Base-by-base conservation (phyloP, 2,797 vertebrate species). In the Pseudotriccus pelzelni region DNA sequence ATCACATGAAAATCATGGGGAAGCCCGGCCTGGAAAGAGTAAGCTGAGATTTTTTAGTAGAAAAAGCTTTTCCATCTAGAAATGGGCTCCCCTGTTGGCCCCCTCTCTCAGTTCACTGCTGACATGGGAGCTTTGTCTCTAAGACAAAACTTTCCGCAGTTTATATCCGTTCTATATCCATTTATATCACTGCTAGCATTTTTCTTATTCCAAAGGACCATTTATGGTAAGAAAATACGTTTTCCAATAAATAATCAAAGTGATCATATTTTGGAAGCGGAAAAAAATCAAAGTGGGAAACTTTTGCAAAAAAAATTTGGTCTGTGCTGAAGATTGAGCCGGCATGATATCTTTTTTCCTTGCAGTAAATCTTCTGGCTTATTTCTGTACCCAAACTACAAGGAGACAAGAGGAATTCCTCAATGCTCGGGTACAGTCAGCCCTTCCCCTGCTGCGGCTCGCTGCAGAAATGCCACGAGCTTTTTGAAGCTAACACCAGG, bases 181-280 rank as follows among this genome's bases (percentile, higher is more conserved):
- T 94, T 92, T 93, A 91, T 84, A 91, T 76, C 49, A 74, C 72
- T 85, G 85, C 72, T 70, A 84, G 43, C 55, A 55, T 91, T 94
- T 93, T 94, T 94, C 67, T 16, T 94, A 91, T 87, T 91, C 81
- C 75, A 90, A 84, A 94, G n/a, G 49, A 59, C 85, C 63, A 90
- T 88, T 94, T 94, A 93, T 88, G 74, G 91, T 82, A 95, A 91
- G 75, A 77, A 94, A 93, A 94, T 83, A 89, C 0, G 0, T 39
- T 90, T 96, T 88, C 79, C 90, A 95, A 95, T 95, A 96, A 95
- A 93, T 82, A 95, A 96, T 94, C 89, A 90, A 96, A 95, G 77
- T 70, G 81, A 96, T 96, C 56, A 53, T 91, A 86, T 92, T 94
- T 90, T 87, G 84, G 44, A 85, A 87, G 14, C 28, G 50, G 56